A percentile compares a stretch with the other conserved stretches of the same genome.
Conservation (phyloP, 23 tunicate species). For the Trididemnum miniatum region DNA sequence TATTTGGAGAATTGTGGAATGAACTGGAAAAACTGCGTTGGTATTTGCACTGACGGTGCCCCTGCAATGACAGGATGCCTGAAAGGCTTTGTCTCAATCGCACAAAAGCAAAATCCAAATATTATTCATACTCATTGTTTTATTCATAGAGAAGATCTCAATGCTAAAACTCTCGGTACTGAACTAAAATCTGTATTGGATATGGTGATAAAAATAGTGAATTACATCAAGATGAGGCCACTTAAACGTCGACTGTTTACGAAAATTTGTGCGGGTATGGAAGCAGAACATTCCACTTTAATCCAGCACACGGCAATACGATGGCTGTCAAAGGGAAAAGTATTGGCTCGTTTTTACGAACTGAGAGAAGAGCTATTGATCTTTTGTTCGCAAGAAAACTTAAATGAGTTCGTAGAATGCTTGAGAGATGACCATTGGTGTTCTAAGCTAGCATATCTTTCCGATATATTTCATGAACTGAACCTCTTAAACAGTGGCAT, state of each 20-base stretch:
- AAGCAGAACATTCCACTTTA: neutral
- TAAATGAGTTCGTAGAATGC: too few species aligned
- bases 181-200: conserved; percentile 9
- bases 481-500: too few species aligned
- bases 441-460: too few species aligned
- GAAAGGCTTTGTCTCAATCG: conserved; percentile 27
- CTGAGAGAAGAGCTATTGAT: neutral
- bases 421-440: too few species aligned
- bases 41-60: conserved; percentile 38
- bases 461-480: too few species aligned
- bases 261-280: conserved; percentile 16
- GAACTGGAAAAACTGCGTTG: conserved; percentile 29
- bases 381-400: too few species aligned
- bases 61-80: conserved; percentile 19
- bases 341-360: neutral
- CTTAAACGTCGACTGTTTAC: conserved; percentile 4
- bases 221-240: conserved; percentile 4
- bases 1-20: conserved; percentile 17
- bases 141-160: conserved; percentile 9
- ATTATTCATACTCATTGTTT: neutral
- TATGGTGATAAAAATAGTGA: conserved; percentile 7
- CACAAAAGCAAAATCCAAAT: conserved; percentile 22
- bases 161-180: neutral
- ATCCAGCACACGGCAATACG: neutral
- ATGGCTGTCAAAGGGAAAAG: neutral